Conservation (phyloP, 2,797 vertebrate genomes). For the Hapalemur alaotrensis region DNA sequence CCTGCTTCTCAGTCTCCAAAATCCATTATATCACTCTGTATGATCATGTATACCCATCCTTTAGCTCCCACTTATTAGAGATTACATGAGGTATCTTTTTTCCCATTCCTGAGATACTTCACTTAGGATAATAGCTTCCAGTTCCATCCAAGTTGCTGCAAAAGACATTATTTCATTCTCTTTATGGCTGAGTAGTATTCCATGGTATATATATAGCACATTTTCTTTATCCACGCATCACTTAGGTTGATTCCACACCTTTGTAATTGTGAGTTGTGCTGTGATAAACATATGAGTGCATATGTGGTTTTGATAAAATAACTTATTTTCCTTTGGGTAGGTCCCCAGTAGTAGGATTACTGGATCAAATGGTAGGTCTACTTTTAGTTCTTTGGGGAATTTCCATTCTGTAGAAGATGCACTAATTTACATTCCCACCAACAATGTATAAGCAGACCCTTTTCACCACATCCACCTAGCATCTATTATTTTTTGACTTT, state of each 20-base stretch:
- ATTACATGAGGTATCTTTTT: neutral
- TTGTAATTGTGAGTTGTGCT: neutral
- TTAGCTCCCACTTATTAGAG: neutral
- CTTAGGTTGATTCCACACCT: neutral
- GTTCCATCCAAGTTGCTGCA: neutral
- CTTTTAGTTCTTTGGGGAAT: neutral
- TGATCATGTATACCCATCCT: neutral
- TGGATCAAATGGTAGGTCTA: neutral
- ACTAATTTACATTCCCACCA: neutral
- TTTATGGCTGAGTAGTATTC: neutral
- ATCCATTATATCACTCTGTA: neutral
- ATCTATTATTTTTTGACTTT: neutral
- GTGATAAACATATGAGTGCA: neutral
- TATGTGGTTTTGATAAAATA: neutral
- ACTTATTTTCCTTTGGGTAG: neutral
- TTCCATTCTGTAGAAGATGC: neutral
- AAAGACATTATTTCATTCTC: neutral
- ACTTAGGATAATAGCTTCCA: neutral
- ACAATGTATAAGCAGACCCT: neutral
- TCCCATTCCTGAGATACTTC: neutral
- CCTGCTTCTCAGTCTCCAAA: neutral
- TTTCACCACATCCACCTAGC: neutral
- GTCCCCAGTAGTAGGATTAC: neutral
- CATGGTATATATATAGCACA: neutral
- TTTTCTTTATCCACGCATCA: neutral